These are phyloP conservation scores for Aporophyla lueneburgensis DNA, from an alignment of 2,888 invertebrate species.

Conservation along the genomic window DNA sequence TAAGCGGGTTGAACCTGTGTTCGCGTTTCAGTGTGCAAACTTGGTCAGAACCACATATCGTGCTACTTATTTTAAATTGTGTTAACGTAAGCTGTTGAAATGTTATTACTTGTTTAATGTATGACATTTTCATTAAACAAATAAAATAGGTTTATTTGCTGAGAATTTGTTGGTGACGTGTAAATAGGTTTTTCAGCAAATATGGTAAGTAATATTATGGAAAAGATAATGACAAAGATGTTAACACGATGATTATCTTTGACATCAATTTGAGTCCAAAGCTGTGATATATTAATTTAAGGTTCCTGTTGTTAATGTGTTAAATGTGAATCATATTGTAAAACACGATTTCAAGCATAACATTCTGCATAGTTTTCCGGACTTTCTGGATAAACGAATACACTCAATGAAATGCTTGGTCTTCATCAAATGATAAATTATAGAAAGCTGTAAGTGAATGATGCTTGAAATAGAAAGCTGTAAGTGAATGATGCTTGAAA, in stretches of 20 bases:
- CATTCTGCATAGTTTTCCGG: background rate
- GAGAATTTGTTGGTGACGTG: conserved; percentile 29
- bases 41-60: conserved; percentile 46
- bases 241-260: conserved; percentile 26
- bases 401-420: background rate
- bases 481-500: conserved; percentile 29
- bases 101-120: conserved; percentile 59
- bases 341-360: conserved; percentile 44
- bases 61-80: conserved; percentile 51
- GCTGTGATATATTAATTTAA: conserved; percentile 44
- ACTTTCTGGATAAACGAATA: background rate
- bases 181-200: conserved; percentile 33
- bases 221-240: conserved; percentile 27
- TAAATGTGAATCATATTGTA: conserved; percentile 29
- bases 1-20: conserved; percentile 86
- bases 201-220: conserved; percentile 58
- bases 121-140: conserved; percentile 48
- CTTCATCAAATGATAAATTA: background rate
- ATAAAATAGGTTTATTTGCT: conserved; percentile 26
- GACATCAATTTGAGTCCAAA: conserved; percentile 29
- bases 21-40: conserved; percentile 71
- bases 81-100: conserved; percentile 61
- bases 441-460: background rate
- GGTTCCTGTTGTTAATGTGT: conserved; percentile 11
- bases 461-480: conserved; percentile 37